Percentiles rank a stretch among this genome's conserved stretches.
Evolutionary conservation across 2,113 vertebrate genomes (phyloP).

Genomic region (Periophthalmodon schlosseri): DNA sequence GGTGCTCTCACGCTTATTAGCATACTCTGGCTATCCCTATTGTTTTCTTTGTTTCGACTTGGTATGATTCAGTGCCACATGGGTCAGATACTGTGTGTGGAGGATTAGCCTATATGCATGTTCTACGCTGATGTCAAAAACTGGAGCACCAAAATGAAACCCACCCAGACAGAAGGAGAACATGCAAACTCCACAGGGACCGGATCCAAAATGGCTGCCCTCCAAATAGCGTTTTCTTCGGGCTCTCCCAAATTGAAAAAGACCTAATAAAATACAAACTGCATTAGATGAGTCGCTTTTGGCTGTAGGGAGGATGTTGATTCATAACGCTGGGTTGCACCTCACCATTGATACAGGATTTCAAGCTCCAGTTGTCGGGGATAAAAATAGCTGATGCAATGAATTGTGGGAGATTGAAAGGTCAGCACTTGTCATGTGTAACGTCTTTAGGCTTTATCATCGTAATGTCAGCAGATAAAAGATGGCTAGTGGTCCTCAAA

Average conservation of each 20-base stretch:
- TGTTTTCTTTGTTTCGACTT: too few species aligned
- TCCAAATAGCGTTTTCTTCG: conserved; percentile 35
- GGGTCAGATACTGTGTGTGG: too few species aligned
- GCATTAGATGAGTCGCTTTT: conserved; percentile 37
- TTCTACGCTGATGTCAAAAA: not conserved
- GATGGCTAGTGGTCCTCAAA: conserved; percentile 35
- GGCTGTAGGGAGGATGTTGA: conserved; percentile 39
- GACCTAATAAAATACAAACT: conserved; percentile 29
- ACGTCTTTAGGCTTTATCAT: conserved; percentile 56
- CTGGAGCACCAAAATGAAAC: conserved; percentile 1
- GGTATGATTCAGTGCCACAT: too few species aligned
- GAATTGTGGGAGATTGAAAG: conserved; percentile 63
- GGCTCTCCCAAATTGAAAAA: conserved; percentile 24
- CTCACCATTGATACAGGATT: conserved; percentile 70
- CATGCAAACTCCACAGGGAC: conserved; percentile 9
- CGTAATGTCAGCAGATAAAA: conserved; percentile 57
- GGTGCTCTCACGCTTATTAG: too few species aligned
- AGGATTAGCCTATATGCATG: not conserved
- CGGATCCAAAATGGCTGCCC: conserved; percentile 44
- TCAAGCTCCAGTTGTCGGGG: conserved; percentile 63
- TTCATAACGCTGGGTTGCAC: conserved; percentile 57
- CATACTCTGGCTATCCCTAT: too few species aligned
- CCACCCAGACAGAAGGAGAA: conserved; percentile 12
- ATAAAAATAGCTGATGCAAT: conserved; percentile 66
- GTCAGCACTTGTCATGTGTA: conserved; percentile 61